phyloP scores from a whole-genome alignment of 2,888 invertebrate species.

The Oscheius onirici region DNA sequence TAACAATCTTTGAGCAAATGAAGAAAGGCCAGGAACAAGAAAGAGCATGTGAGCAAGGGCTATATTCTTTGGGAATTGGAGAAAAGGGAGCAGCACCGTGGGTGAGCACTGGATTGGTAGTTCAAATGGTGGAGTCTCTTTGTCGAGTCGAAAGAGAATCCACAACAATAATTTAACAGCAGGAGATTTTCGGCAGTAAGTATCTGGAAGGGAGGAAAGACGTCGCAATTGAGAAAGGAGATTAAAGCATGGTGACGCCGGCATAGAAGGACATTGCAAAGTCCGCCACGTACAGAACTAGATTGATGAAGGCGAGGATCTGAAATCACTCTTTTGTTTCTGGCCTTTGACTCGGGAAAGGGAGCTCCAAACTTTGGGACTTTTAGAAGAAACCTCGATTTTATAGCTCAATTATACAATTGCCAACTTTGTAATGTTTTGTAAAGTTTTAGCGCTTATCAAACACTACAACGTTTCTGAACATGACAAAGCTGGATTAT shows the following conservation, averaged over 20 bases:
- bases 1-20: no score
- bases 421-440: no score
- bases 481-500: no score
- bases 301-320: slow-evolving; percentile 64
- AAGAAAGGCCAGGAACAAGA: neutral
- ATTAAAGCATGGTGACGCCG: slow-evolving; percentile 62
- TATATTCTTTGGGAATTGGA: slow-evolving; percentile 1
- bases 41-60: neutral
- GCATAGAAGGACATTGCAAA: slow-evolving; percentile 62
- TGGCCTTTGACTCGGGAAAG: neutral
- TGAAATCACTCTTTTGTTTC: slow-evolving; percentile 37
- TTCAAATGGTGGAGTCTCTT: neutral
- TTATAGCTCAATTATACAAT: no score
- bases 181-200: slow-evolving; percentile 25
- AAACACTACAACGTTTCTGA: no score
- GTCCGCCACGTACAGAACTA: slow-evolving; percentile 62
- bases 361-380: neutral
- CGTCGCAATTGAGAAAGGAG: slow-evolving; percentile 6
- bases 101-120: slow-evolving; percentile 6
- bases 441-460: no score
- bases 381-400: no score
- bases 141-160: neutral
- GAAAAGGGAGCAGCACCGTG: slow-evolving; percentile 7
- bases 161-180: neutral
- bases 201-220: slow-evolving; percentile 10